Base-by-base conservation (phyloP, 2,888 invertebrate species). In the Anthoptus insignis region DNA sequence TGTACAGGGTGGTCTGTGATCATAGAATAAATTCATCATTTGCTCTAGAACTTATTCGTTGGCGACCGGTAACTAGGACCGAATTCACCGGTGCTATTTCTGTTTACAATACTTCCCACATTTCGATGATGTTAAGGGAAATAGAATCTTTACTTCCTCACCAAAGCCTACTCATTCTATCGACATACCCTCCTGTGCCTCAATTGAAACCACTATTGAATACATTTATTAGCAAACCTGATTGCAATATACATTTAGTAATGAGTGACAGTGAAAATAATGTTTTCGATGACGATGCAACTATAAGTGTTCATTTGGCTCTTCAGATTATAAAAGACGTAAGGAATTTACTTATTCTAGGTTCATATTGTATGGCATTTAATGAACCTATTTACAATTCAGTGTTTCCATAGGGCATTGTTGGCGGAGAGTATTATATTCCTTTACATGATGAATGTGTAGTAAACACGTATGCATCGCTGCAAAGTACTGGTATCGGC, bases 401-500 rank as follows among this genome's bases (percentile, higher is more conserved):
- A 6, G 14, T 14, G 5, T 27, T 50, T 27, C 16, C 16, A 7
- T 50, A 50, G 49, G 14, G 27, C 8, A 27, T 27, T 1, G 2
- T 27, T 1, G 14, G 24, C n/a, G 49, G 49, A 6, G 49, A 50
- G n/a, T 50, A 27, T 27, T 27, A 14, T 14, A 3, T 14, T 14
- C 27, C 49, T 27, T 2, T 24, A 14, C 27, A 27, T 8, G 27
- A 27, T 14, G 14, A 6, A 1, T 21, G 47, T 47, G 9, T 8
- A 2, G 16, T 37, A 29, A 64, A 66, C 2, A 63, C 19, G 22
- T 65, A 54, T 6, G 64, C 74, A 8, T 63, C 70, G 13, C 64
- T 81, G 1, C 69, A 75, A 39, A 76, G 59, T 57, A 60, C 59
- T 16, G 67, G 22, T n/a, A 65, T 67, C 58, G 83, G 84, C 9